Conservation (phyloP, 2,797 vertebrate species). For the Zalophus californianus region DNA sequence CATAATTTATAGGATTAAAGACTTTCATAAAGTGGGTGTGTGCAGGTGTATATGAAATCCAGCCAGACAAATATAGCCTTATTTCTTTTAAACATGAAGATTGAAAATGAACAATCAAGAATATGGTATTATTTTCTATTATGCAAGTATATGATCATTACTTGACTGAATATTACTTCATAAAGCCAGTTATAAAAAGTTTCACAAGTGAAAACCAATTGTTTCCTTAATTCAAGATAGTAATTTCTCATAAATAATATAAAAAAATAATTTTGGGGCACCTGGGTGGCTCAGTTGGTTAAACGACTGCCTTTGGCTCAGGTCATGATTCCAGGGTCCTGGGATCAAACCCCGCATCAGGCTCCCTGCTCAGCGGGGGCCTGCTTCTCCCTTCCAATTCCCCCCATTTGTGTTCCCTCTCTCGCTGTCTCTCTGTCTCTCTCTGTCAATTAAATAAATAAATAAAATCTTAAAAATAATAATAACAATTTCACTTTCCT, state of each 20-base stretch:
- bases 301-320: no score
- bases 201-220: background rate
- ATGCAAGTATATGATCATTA: background rate
- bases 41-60: conserved; percentile 68
- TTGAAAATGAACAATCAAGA: background rate
- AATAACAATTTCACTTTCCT: background rate
- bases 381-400: no score
- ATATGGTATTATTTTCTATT: conserved; percentile 27
- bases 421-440: no score
- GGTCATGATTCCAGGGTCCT: no score
- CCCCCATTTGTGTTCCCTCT: no score
- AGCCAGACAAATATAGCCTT: conserved; percentile 55
- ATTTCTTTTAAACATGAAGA: background rate
- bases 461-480: no score
- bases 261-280: background rate
- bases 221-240: background rate
- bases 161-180: background rate
- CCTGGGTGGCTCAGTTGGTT: no score
- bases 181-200: background rate
- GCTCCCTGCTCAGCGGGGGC: no score
- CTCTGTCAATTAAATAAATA: no score
- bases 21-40: conserved; percentile 27
- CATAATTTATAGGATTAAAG: conserved; percentile 72
- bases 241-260: background rate
- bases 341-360: no score